Evolutionary conservation across 2,797 vertebrate species (phyloP), one percentile per base, ranked within the genome.

Genomic region (Alca torda): DNA sequence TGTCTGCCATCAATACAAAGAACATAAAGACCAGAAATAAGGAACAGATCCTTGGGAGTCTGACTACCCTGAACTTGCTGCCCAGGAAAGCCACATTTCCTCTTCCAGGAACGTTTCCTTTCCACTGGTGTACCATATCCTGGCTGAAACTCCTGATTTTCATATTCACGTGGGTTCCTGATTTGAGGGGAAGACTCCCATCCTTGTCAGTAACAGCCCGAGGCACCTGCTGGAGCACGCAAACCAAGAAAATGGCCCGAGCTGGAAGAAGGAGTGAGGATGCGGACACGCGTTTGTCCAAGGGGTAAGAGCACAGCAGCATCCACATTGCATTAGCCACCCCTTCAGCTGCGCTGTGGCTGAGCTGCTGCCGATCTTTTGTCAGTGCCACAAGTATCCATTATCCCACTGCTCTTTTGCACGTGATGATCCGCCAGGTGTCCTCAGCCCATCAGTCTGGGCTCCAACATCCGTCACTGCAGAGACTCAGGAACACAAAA

Each of bases 151-250:
- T 39, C 51, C 31, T n/a, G 24, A 72, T 50, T 61, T 72, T 56
- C 28, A 13, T 11, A 13, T 39, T 77, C 33, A 28, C 1, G 0
- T 0, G 0, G 18, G 8, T 39, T n/a, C 23, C 24, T 72, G 24
- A 45, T 16, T 15, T 26, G 28, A 67, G 28, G 10, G 13, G 16
- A 85, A 60, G 20, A n/a, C 19, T 59, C 21, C 13, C 39, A 73
- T 1, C 13, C 13, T 21, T 46, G 31, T 53, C 56, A 33, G n/a
- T 26, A 54, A 10, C 24, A 33, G 9, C 5, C 30, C 46, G 50
- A 53, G n/a, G 13, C 4, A 59, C 15, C 45, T 31, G 26, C 45
- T 21, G 11, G 25, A 35, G 9, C 11, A 39, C 3, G 1, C 11
- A 72, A 26, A 45, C 26, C 35, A 53, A 72, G 28, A 33, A 67